Conservation (phyloP, 2,113 vertebrate genomes). For the Datnioides undecimradiatus region DNA sequence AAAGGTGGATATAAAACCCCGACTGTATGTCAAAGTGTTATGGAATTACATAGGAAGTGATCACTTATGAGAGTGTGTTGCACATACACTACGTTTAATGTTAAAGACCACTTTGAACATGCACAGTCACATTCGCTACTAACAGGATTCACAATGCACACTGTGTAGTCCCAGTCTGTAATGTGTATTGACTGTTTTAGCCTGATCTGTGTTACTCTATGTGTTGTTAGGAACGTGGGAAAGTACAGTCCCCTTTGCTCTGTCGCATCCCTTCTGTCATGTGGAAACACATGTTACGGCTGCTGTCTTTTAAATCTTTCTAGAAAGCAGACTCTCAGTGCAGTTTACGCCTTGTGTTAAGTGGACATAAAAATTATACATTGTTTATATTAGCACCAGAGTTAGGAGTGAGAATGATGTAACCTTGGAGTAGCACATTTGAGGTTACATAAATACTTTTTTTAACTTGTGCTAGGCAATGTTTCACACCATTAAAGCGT, state of each 20-base stretch:
- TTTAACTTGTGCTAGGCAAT: background rate
- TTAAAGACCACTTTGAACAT: background rate
- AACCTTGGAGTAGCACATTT: slow-evolving; percentile 14
- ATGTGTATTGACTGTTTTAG: too few species aligned
- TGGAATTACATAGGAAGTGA: background rate
- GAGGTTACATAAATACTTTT: slow-evolving; percentile 18
- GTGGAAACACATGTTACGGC: slow-evolving; percentile 32
- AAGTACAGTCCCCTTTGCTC: slow-evolving; percentile 25
- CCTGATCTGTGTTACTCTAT: background rate
- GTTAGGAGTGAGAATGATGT: slow-evolving; percentile 15
- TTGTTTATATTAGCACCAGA: slow-evolving; percentile 4
- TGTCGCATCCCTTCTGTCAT: slow-evolving; percentile 2
- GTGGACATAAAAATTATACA: background rate
- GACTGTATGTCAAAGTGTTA: background rate
- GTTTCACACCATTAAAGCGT: slow-evolving; percentile 17
- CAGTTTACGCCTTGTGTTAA: background rate
- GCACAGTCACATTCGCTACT: background rate
- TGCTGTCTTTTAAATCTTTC: background rate
- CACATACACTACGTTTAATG: background rate
- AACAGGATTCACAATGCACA: too few species aligned
- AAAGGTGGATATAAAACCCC: background rate
- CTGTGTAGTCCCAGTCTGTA: too few species aligned
- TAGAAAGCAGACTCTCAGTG: background rate
- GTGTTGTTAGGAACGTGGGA: slow-evolving; percentile 3
- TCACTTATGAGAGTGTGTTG: background rate